phyloP scores from a whole-genome alignment of 1,140 invertebrate genomes.

The Platyscapa corneri region DNA sequence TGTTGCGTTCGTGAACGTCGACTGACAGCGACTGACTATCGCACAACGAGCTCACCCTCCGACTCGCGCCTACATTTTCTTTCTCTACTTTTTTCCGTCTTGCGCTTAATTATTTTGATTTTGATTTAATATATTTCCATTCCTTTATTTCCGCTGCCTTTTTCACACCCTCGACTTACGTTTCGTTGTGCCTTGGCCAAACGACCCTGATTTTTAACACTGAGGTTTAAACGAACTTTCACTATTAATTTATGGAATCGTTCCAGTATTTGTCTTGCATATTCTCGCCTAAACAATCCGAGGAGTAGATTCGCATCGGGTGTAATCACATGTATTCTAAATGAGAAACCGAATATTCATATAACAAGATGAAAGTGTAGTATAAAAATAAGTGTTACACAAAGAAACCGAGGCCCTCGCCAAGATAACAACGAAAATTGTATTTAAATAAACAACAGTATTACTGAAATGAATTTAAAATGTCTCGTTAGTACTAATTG shows the following conservation, averaged over 20 bases:
- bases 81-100: neutral
- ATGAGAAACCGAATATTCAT: neutral
- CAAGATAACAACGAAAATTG: neutral
- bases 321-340: neutral
- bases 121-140: neutral
- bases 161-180: neutral
- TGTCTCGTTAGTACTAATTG: neutral
- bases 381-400: neutral
- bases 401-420: neutral
- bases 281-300: neutral
- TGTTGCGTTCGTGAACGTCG: neutral
- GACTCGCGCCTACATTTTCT: neutral
- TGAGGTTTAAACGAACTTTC: neutral
- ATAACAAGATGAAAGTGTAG: neutral
- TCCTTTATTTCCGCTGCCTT: neutral
- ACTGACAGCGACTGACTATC: conserved; percentile 35
- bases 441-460: neutral
- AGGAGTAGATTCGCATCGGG: neutral
- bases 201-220: neutral
- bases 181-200: neutral
- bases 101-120: neutral
- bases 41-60: neutral
- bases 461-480: neutral
- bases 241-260: neutral
- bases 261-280: neutral